phyloP scores from a whole-genome alignment of 2,113 vertebrate species.

The Gasterosteus nipponicus region DNA sequence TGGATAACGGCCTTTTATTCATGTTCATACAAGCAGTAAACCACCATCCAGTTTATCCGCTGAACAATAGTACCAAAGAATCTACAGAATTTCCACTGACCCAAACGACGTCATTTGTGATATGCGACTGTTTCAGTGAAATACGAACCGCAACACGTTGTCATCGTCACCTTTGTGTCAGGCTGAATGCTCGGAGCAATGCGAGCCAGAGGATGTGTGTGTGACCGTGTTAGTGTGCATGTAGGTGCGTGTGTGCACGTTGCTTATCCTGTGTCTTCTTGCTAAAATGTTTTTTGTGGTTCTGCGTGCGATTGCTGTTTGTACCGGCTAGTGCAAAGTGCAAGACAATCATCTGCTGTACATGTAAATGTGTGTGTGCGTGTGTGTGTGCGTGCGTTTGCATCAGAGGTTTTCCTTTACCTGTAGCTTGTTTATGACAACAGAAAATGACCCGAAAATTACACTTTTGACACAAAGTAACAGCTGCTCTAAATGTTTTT shows the following conservation, averaged over 20 bases:
- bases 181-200: not conserved
- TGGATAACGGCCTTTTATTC: not conserved
- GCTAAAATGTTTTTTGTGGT: conserved; percentile 55
- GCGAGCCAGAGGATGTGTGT: not conserved
- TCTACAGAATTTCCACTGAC: not conserved
- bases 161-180: conserved; percentile 5
- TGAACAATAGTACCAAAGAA: not conserved
- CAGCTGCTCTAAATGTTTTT: no score
- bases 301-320: not conserved
- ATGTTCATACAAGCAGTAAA: not conserved
- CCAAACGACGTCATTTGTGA: not conserved
- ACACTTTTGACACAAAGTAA: not conserved
- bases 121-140: not conserved
- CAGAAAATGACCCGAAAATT: not conserved
- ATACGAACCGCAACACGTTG: not conserved
- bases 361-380: not conserved
- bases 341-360: not conserved
- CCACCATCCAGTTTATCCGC: no score
- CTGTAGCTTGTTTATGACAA: not conserved
- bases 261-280: conserved; percentile 47
- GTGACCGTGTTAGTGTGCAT: not conserved
- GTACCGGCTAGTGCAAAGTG: not conserved
- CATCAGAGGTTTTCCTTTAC: not conserved
- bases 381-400: not conserved
- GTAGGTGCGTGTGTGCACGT: not conserved